These are phyloP conservation scores for Discoglossus pictus DNA, from an alignment of 2,797 vertebrate genomes.

Conservation along the genomic window DNA sequence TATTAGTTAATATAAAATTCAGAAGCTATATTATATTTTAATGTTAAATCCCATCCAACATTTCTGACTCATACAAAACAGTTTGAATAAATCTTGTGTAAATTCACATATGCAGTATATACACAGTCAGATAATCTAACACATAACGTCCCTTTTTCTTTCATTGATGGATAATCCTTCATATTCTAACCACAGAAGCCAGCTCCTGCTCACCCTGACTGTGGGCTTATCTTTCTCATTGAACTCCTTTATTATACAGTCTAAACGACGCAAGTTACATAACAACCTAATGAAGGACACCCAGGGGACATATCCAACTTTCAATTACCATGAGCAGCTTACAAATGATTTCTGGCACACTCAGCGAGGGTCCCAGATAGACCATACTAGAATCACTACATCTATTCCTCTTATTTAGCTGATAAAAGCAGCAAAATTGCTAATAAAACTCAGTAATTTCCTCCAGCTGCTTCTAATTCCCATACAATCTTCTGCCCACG, in stretches of 20 bases:
- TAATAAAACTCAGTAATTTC: constrained; percentile 51
- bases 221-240: constrained; percentile 31
- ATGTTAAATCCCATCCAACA: no score
- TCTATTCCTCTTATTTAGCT: constrained; percentile 43
- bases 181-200: constrained; percentile 23
- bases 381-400: constrained; percentile 38
- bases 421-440: constrained; percentile 49
- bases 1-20: no score
- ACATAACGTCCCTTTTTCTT: no score
- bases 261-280: constrained; percentile 49
- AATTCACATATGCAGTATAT: no score
- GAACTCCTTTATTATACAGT: constrained; percentile 44
- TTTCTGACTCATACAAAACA: no score
- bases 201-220: constrained; percentile 23
- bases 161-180: no score
- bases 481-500: constrained; percentile 45
- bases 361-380: constrained; percentile 48
- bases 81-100: no score
- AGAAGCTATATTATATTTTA: no score
- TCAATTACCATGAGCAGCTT: constrained; percentile 50
- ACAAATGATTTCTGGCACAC: constrained; percentile 49
- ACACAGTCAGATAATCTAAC: no score
- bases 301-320: constrained; percentile 50
- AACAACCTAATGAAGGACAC: constrained; percentile 49
- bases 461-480: constrained; percentile 50